Evolutionary conservation across 2,113 vertebrate species (phyloP), one percentile per base, ranked within the genome.

Genomic region (Brevimyrus niger): DNA sequence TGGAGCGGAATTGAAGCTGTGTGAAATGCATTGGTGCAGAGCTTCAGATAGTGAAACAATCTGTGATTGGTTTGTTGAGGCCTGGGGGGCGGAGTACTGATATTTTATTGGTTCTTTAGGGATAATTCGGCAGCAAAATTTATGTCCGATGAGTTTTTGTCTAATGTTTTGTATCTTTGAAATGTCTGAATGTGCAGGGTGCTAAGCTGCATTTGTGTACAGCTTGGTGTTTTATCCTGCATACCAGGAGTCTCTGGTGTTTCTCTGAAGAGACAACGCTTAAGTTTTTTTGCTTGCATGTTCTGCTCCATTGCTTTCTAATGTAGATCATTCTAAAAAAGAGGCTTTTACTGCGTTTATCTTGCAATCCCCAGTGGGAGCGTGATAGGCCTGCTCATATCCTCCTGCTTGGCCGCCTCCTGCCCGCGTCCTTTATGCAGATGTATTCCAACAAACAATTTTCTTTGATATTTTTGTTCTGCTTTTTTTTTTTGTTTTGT

Each of bases 271-370:
- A 6, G 38, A 17, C 19, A 0, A 44, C 21, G 19, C 21, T 84
- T 84, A 42, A 86, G 10, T 47, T 9, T 7, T 53, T 87, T 87
- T 88, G 84, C 88, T 58, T 2, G n/a, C 27, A 19, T n/a, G 48
- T 85, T 89, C 23, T 42, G 35, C 50, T 55, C 38, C 35, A 1
- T 46, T 85, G 50, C n/a, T 91, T 91, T 90, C 87, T 90, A 90
- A 92, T 61, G 31, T 87, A 50, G 38, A 83, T 92, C 91, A 90
- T 92, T 90, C 42, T 86, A 53, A 91, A 92, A 88, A 89, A 82
- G 76, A 55, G 51, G 42, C 50, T 58, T 89, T 90, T 88, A 86
- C 76, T 80, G 73, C 27, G 1, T 82, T 90, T 87, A 90, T 85
- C 90, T 83, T 91, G 61, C 31, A 76, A 8, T 42, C 19, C 27